Evolutionary conservation across 2,797 vertebrate genomes (phyloP), one percentile per base, ranked within the genome.

Genomic region (Phataginus tricuspis): DNA sequence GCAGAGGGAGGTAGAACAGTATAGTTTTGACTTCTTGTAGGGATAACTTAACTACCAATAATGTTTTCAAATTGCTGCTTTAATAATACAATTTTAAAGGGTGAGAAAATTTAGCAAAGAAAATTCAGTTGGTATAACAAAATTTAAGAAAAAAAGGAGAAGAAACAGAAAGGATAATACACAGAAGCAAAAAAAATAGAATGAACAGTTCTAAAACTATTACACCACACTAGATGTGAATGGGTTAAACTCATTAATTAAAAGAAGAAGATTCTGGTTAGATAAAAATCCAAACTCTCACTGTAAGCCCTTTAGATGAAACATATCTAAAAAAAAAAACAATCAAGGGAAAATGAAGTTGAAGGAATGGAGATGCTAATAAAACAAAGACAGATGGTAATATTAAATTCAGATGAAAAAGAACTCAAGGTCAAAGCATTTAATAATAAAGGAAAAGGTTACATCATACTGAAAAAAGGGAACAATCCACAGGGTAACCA

Each of bases 341-440:
- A 82, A 78, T 55, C 25, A 53, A 94, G 63, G 49, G 91, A 74
- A 93, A 91, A 78, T 79, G 51, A 75, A 74, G 23, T 5, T 5
- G 11, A 82, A 63, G 23, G 23, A 75, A 77, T 53, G n/a, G 66
- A 88, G 84, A 79, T 53, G 29, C 11, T 27, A 79, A 83, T 53
- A 68, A 93, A 66, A 77, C 45, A 91, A 83, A 51, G 66, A 91
- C 64, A 68, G 27, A 78, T n/a, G 42, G 16, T 53, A 85, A 88
- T 66, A 85, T 31, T 71, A 89, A 80, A 80, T 80, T 93, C 63
- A 90, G 82, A 77, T 86, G 68, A 87, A 83, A 77, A 77, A 72
- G 61, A 90, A 77, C 55, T 86, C 59, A 82, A 82, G n/a, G 61
- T 53, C 74, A 74, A 82, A 86, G 14, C n/a, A 51, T 72, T 93